phyloP scores from a whole-genome alignment of 1,140 invertebrate species.

The Himalopsyche phryganea region DNA sequence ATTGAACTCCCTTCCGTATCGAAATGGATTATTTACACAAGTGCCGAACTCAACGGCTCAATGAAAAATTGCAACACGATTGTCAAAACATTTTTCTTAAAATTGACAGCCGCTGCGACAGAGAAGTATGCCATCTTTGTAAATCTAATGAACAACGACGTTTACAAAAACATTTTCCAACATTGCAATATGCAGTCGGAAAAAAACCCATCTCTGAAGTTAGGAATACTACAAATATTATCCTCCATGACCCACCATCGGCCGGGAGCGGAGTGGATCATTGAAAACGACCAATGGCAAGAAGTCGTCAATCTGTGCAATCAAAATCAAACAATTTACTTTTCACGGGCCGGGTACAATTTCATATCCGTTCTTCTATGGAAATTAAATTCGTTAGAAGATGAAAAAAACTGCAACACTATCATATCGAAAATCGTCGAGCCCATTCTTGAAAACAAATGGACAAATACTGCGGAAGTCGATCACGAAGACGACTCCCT shows the following conservation, averaged over 20 bases:
- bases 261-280: conserved; percentile 56
- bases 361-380: conserved; percentile 55
- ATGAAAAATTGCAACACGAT: conserved; percentile 14
- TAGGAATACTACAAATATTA: conserved; percentile 58
- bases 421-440: conserved; percentile 49
- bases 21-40: conserved; percentile 18
- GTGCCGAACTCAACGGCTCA: conserved; percentile 8
- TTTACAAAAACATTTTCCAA: conserved; percentile 42
- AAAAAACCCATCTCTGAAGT: conserved; percentile 55
- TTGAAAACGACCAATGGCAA: conserved; percentile 52
- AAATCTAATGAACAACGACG: conserved; percentile 42
- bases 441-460: conserved; percentile 49
- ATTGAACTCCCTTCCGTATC: conserved; percentile 13
- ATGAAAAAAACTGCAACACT: conserved; percentile 48
- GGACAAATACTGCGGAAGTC: conserved; percentile 38
- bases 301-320: conserved; percentile 55
- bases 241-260: conserved; percentile 51
- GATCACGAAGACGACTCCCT: conserved; percentile 51
- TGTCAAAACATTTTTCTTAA: conserved; percentile 41
- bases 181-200: conserved; percentile 39
- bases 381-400: conserved; percentile 45
- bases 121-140: conserved; percentile 38
- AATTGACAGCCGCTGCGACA: conserved; percentile 39
- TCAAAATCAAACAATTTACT: conserved; percentile 60
- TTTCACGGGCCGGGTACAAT: conserved; percentile 56